Evolutionary conservation across 2,113 vertebrate species (phyloP), one percentile per base, ranked within the genome.

Genomic region (Pteronura brasiliensis): DNA sequence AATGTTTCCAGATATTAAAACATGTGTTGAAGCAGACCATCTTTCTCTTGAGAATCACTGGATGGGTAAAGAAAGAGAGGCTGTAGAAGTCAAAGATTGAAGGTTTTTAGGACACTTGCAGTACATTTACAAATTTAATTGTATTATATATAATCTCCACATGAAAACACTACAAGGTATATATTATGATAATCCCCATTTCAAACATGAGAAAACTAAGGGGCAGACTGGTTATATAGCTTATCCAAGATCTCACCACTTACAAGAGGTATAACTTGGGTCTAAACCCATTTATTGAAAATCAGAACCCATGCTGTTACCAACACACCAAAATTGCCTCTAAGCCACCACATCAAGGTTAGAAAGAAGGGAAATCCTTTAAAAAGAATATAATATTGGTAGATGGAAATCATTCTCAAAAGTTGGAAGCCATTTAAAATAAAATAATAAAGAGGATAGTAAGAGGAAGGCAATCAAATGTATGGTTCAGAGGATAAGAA

Each of bases 361-460:
- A 74, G 7, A 71, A 34, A 57, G 27, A 74, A 23, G 18, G 18
- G 4, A 1, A 29, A 79, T 0, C 31, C 63, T 65, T 0, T 69
- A 36, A 47, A 76, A 7, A 69, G 3, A 71, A 49, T 29, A 7
- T 59, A 49, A 1, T 0, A 12, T 49, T 82, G 2, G 0, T 4
- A 42, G 18, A 71, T 39, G 2, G 10, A 93, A 71, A 39, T 0
- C 27, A 27, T 87, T 93, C 44, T 72, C 4, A 87, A 90, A n/a
- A 12, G 2, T 63, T 47, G 4, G 59, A 13, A 52, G 2, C 20
- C 18, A 79, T 90, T 39, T 59, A n/a, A 55, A 85, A 17, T 69
- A 31, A 61, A 71, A 42, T 7, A 82, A 44, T 2, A 72, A 44
- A 86, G 23, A 88, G 5, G 36, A 63, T 3, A 59, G 9, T 39